Base-by-base conservation (phyloP, 2,797 vertebrate genomes). In the Pithecia hirsuta region DNA sequence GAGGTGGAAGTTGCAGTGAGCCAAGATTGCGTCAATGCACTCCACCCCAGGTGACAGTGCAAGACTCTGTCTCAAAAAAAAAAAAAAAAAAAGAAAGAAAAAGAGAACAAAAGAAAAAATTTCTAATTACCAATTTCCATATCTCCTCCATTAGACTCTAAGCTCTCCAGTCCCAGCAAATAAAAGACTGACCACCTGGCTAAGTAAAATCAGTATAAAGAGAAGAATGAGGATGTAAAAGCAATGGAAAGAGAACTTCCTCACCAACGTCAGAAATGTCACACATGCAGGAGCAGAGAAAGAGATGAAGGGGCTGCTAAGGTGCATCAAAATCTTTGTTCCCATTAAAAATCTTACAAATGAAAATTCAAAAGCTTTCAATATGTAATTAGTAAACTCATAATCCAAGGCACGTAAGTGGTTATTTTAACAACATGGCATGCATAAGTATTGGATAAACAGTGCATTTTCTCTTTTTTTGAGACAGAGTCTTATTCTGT, bases 141-240 rank as follows among this genome's bases (percentile, higher is more conserved):
- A 17, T 87, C 15, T n/a, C 15, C 72, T 84, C 64, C 33, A 90
- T 19, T 46, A 52, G 39, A 59, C n/a, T 64, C 28, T 24, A 85
- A 75, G 39, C 41, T 76, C 70, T 82, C 46, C 55, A 80, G 5
- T 20, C 12, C 41, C 41, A 72, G 55, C 15, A 79, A 79, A 30
- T 10, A 84, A 39, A 4, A 78, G 59, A 44, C n/a, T 83, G 46
- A 80, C 26, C 39, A 61, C 61, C 24, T 80, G 46, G 83, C 39
- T 61, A 95, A 95, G 87, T 50, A 80, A 92, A 90, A 55, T 64
- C 48, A 95, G 85, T 12, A 93, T 52, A 91, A 90, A 81, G 6
- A 76, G 52, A 87, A 67, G 24, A 92, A 59, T 33, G 78, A 82
- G 48, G 64, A 80, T n/a, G 4, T 39, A 22, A 93, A 90, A 78